Evolutionary conservation across 2,797 vertebrate genomes (phyloP).

Genomic region (Pseudotriccus pelzelni): DNA sequence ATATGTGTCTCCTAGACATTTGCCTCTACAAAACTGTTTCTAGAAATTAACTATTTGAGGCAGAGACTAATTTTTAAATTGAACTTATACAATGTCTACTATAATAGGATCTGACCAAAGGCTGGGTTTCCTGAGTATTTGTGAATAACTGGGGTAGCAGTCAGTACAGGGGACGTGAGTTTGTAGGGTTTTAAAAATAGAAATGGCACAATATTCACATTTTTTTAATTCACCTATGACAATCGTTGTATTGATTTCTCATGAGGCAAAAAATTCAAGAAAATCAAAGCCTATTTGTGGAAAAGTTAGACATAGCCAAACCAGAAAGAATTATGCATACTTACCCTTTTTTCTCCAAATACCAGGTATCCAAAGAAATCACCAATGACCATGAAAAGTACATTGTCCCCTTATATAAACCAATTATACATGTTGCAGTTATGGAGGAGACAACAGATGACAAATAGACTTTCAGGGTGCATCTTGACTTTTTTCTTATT

Average conservation of each 20-base stretch:
- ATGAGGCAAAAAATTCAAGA: neutral
- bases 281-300: neutral
- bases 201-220: neutral
- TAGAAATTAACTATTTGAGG: neutral
- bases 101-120: neutral
- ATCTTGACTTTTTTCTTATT: neutral
- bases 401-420: fast-evolving
- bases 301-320: neutral
- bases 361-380: neutral
- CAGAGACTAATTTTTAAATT: neutral
- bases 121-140: neutral
- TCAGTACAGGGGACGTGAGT: neutral
- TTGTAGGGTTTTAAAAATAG: neutral
- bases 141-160: neutral
- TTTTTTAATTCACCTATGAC: neutral
- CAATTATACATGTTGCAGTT: neutral
- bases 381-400: neutral
- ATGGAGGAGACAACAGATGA: neutral
- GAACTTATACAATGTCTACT: neutral
- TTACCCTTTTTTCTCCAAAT: neutral
- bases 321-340: neutral
- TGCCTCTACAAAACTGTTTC: neutral
- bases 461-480: neutral
- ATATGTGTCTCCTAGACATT: neutral
- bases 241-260: neutral